A percentile compares a stretch with the other conserved stretches of the same genome.
These are phyloP conservation scores for Blastobasis lacticolella DNA, from an alignment of 2,888 invertebrate genomes.

Conservation along the genomic window DNA sequence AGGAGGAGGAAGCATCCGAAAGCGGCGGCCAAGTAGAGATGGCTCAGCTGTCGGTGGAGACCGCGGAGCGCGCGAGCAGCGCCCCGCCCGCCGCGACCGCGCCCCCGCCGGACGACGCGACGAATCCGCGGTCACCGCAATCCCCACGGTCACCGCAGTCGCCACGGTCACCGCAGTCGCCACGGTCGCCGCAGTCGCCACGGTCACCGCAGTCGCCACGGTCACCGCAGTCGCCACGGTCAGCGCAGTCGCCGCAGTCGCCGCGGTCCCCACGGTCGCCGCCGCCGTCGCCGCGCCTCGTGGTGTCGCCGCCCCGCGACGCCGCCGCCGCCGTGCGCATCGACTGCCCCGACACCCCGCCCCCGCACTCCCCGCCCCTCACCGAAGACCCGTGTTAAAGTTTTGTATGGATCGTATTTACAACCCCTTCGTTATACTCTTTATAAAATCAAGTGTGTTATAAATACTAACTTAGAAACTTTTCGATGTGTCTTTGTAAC, in stretches of 20 bases:
- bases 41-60: conserved; percentile 38
- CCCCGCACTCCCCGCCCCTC: conserved; percentile 18
- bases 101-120: too few species aligned
- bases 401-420: conserved; percentile 4
- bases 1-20: conserved; percentile 24
- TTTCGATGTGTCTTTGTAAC: conserved; percentile 45
- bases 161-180: too few species aligned
- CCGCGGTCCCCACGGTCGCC: conserved; percentile 6
- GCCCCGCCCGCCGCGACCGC: conserved; percentile 33
- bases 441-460: too few species aligned
- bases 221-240: too few species aligned
- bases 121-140: too few species aligned
- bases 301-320: conserved; percentile 13
- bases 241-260: too few species aligned
- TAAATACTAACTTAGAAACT: conserved; percentile 30
- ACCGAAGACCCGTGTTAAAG: neutral
- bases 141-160: too few species aligned
- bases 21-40: conserved; percentile 44
- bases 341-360: conserved; percentile 13
- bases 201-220: too few species aligned
- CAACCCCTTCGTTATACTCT: neutral
- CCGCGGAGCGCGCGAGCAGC: conserved; percentile 41
- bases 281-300: conserved; percentile 25
- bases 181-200: too few species aligned
- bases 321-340: conserved; percentile 9